Conservation (phyloP, 2,888 invertebrate species). For the Opisthograptis luteolata region DNA sequence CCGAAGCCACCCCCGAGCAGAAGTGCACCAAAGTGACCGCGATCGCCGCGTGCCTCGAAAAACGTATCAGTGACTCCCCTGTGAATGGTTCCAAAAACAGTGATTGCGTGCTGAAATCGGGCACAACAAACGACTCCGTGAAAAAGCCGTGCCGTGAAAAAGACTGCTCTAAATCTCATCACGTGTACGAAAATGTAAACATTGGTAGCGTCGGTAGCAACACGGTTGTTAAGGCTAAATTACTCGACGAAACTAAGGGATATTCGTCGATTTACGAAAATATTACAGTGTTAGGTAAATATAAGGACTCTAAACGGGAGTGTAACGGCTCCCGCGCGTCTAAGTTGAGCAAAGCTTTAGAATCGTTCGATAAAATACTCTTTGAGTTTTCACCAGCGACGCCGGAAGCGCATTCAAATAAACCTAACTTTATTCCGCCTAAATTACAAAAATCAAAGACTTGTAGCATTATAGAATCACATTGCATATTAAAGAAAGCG, state of each 20-base stretch:
- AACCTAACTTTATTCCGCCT: constrained; percentile 71
- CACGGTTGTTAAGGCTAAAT: constrained; percentile 48
- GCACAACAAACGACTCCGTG: constrained; percentile 58
- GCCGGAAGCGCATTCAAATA: constrained; percentile 52
- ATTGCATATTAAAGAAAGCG: constrained; percentile 86
- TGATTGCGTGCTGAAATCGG: constrained; percentile 70
- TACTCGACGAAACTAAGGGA: constrained; percentile 74
- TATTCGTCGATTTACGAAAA: constrained; percentile 80
- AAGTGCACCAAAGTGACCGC: constrained; percentile 79
- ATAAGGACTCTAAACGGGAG: constrained; percentile 38
- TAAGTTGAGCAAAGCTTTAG: constrained; percentile 74
- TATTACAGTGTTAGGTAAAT: constrained; percentile 70
- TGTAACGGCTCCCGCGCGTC: constrained; percentile 54
- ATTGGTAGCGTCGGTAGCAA: constrained; percentile 54
- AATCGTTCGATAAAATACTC: constrained; percentile 80
- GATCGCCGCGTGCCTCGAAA: constrained; percentile 76
- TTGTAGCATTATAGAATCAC: constrained; percentile 88
- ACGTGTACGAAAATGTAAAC: constrained; percentile 80
- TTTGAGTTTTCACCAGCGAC: constrained; percentile 67
- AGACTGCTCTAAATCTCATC: constrained; percentile 56
- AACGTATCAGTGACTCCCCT: constrained; percentile 71
- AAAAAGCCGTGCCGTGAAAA: no score
- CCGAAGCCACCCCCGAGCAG: constrained; percentile 66
- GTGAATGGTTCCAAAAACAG: constrained; percentile 41
- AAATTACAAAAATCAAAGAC: constrained; percentile 88